Evolutionary conservation across 2,113 vertebrate genomes (phyloP), one percentile per base, ranked within the genome.

Genomic region (Siniperca chuatsi): DNA sequence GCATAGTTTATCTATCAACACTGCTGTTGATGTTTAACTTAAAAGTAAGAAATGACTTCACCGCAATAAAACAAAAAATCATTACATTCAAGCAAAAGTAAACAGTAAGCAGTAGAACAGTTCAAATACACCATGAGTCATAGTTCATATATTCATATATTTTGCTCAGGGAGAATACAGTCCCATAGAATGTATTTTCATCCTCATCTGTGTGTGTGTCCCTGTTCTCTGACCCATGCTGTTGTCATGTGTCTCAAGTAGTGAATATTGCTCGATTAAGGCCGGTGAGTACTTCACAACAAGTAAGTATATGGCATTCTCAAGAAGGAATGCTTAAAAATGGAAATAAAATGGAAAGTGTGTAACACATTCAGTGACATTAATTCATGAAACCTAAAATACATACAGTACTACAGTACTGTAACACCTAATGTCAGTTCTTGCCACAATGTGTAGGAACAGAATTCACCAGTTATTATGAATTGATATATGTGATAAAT

Each of bases 221-320:
- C 80, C 84, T 70, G 85, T 93, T 86, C 78, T 89, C 91, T 93
- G 92, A 92, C 90, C 79, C 83, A 62, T 83, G 77, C 48, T 87
- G 74, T 91, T 93, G 71, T 82, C 57, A 48, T 86, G 70, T 92
- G 88, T 89, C 67, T 90, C 50, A 60, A 86, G 78, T 88, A 25
- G 62, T 88, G 33, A 57, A 58, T 89, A 62, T 88, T 80, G 54
- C 78, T 74, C 54, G 46, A 75, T 70, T 78, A 81, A 9, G n/a
- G 13, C 71, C 84, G 89, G 88, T 93, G 74, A 90, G 86, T 90
- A 79, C 44, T 46, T 35, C 25, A 44, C 25, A 40, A 29, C 25
- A 83, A 66, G 78, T 86, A 79, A 88, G 83, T 78, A 48, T 62
- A 46, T 42, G 8, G 2, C 9, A 40, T 85, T 75, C 64, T 64